phyloP scores from a whole-genome alignment of 2,797 vertebrate species.

The Sylvilagus floridanus region DNA sequence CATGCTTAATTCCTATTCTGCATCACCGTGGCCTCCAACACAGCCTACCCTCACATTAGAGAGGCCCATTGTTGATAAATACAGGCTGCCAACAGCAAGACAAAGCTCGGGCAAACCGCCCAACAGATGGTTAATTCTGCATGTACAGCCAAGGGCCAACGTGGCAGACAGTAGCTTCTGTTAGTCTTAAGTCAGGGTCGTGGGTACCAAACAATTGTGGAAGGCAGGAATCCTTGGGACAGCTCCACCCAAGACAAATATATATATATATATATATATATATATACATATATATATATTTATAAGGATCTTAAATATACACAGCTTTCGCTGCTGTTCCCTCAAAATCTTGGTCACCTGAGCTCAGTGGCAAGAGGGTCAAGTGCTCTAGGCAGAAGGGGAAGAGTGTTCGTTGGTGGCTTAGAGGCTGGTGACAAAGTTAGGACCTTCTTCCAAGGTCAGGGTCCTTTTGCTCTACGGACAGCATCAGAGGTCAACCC shows the following conservation, averaged over 20 bases:
- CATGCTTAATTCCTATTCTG: slow-evolving; percentile 27
- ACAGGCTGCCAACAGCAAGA: slow-evolving; percentile 44
- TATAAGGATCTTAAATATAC: too few relatives aligned
- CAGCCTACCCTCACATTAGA: not conserved
- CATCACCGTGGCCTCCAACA: not conserved
- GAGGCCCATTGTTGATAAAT: slow-evolving; percentile 57
- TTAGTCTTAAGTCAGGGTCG: slow-evolving; percentile 17
- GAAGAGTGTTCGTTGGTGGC: not conserved
- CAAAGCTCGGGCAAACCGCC: slow-evolving; percentile 56
- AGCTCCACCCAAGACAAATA: not conserved
- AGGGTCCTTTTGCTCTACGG: not conserved
- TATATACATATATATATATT: too few relatives aligned
- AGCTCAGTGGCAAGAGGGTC: not conserved
- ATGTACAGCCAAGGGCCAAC: slow-evolving; percentile 34
- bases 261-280: too few relatives aligned
- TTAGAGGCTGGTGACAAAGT: not conserved
- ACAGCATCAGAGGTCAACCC: not conserved
- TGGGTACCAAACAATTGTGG: not conserved
- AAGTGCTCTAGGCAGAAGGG: not conserved
- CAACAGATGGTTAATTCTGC: slow-evolving; percentile 70
- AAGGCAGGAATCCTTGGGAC: not conserved
- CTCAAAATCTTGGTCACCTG: not conserved
- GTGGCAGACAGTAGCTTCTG: slow-evolving; percentile 51
- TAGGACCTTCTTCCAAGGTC: not conserved
- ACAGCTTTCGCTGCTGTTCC: not conserved